Percentiles rank a stretch among this genome's conserved stretches.
phyloP scores from a whole-genome alignment of 2,113 vertebrate species.

The rabbit (Oryctolagus cuniculus) region DNA sequence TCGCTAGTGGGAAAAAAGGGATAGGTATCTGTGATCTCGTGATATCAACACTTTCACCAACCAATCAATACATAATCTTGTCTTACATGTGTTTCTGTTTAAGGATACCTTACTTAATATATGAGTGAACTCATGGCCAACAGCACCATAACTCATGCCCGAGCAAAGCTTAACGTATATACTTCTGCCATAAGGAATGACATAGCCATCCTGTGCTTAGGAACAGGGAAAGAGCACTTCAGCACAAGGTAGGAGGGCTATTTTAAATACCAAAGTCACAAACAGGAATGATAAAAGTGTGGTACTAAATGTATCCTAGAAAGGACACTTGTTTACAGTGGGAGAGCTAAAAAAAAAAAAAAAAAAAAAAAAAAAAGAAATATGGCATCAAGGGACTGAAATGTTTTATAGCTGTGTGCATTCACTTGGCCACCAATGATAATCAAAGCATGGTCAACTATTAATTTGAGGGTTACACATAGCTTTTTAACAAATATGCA shows the following conservation, averaged over 20 bases:
- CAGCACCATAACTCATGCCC: background rate
- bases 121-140: background rate
- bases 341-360: background rate
- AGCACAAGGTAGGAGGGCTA: background rate
- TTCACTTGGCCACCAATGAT: background rate
- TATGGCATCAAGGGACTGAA: background rate
- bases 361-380: background rate
- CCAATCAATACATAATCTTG: background rate
- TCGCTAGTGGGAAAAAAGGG: background rate
- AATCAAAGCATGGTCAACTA: background rate
- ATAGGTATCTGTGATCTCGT: background rate
- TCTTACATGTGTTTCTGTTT: background rate
- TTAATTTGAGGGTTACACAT: background rate
- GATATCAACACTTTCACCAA: background rate
- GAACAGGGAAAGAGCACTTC: background rate
- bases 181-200: background rate
- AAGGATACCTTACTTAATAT: background rate
- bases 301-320: background rate
- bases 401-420: background rate
- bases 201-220: background rate
- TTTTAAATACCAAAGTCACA: conserved; percentile 7
- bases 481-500: background rate
- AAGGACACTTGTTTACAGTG: background rate
- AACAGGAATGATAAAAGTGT: conserved; percentile 21
- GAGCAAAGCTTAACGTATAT: background rate